Conservation (phyloP, 2,888 invertebrate genomes). For the Drosophila parthenogenetica region DNA sequence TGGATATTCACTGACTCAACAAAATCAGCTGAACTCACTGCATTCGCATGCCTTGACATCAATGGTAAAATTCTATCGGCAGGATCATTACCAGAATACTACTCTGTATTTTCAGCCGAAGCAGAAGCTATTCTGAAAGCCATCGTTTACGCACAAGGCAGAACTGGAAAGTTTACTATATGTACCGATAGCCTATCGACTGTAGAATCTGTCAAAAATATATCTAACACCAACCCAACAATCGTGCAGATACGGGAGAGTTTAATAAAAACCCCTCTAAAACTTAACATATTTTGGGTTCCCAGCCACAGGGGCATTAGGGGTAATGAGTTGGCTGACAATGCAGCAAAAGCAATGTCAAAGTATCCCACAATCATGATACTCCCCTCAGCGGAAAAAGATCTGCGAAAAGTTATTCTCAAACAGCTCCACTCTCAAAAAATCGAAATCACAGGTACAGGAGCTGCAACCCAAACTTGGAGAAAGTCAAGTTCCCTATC, state of each 20-base stretch:
- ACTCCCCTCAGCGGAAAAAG: slow-evolving; percentile 3
- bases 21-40: slow-evolving; percentile 7
- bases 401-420: slow-evolving; percentile 4
- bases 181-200: slow-evolving; percentile 20
- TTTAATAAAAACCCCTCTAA: slow-evolving; percentile 7
- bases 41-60: too few relatives aligned
- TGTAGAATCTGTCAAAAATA: slow-evolving; percentile 19
- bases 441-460: slow-evolving; percentile 12
- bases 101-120: slow-evolving; percentile 14
- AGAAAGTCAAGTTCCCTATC: slow-evolving; percentile 10
- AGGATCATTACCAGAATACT: slow-evolving; percentile 8
- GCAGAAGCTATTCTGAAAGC: slow-evolving; percentile 18
- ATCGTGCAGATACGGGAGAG: slow-evolving; percentile 16
- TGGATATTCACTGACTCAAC: slow-evolving; percentile 13
- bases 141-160: slow-evolving; percentile 14
- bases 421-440: slow-evolving; percentile 2
- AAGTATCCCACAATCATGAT: slow-evolving; percentile 11
- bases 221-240: slow-evolving; percentile 20
- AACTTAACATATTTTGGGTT: slow-evolving; percentile 8
- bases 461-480: slow-evolving; percentile 21
- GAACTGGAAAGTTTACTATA: slow-evolving; percentile 12
- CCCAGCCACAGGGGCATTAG: slow-evolving; percentile 6
- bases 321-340: slow-evolving; percentile 5
- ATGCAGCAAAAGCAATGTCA: slow-evolving; percentile 13
- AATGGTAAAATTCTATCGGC: slow-evolving; percentile 4